Evolutionary conservation across 2,888 invertebrate genomes (phyloP).

Genomic region (Acanthococcus lagerstroemiae): DNA sequence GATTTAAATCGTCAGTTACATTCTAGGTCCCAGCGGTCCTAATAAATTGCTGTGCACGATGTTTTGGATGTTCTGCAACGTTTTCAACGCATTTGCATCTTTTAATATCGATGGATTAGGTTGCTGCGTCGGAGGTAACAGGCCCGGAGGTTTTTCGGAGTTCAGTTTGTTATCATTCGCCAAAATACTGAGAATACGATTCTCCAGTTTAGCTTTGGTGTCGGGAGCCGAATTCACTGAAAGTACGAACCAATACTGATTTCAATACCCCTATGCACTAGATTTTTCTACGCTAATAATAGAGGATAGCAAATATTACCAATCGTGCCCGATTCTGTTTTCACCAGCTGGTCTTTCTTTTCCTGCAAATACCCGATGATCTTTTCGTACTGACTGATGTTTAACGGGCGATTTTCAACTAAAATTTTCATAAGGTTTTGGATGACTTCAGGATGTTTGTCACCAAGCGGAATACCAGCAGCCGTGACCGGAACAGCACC

Average conservation of each 20-base stretch:
- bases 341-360: constrained; percentile 52
- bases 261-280: too few species aligned
- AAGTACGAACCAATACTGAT: background rate
- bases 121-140: constrained; percentile 5
- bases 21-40: background rate
- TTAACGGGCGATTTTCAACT: constrained; percentile 68
- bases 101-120: constrained; percentile 13
- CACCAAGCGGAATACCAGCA: constrained; percentile 36
- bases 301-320: too few species aligned
- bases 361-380: constrained; percentile 63
- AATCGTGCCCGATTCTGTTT: background rate
- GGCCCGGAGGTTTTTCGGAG: background rate
- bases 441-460: constrained; percentile 53
- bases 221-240: background rate
- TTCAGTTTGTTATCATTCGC: constrained; percentile 42
- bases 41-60: background rate
- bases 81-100: background rate
- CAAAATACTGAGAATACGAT: constrained; percentile 65
- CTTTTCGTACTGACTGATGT: constrained; percentile 67
- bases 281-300: too few species aligned
- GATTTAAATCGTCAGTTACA: background rate
- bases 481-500: constrained; percentile 40
- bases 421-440: constrained; percentile 62
- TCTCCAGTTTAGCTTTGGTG: constrained; percentile 47
- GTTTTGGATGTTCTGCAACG: background rate